Evolutionary conservation across 2,113 vertebrate species (phyloP).

Genomic region (Centropus unirufus): DNA sequence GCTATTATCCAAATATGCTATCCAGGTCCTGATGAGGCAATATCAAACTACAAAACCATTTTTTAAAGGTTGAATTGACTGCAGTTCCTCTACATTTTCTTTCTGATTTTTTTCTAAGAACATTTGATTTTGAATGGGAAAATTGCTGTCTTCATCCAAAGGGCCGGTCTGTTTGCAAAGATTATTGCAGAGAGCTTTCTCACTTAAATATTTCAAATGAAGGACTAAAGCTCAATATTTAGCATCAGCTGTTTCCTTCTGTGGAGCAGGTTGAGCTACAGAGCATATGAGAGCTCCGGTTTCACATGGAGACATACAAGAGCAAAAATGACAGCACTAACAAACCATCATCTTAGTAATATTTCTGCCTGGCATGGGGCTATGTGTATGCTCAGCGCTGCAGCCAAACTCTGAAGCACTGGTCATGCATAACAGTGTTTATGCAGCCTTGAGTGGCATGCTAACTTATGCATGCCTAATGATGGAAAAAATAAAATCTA

Average conservation of each 20-base stretch:
- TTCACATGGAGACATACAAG: background rate
- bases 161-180: background rate
- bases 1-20: background rate
- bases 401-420: background rate
- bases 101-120: background rate
- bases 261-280: background rate
- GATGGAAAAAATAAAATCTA: background rate
- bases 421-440: rapidly evolving
- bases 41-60: background rate
- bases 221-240: background rate
- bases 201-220: background rate
- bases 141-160: background rate
- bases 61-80: background rate
- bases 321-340: background rate
- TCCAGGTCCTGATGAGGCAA: background rate
- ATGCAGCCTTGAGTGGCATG: background rate
- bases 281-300: background rate
- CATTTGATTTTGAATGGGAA: background rate
- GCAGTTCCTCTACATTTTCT: background rate
- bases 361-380: background rate
- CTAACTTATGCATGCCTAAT: background rate
- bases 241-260: background rate
- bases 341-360: background rate
- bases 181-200: background rate
- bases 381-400: background rate